A percentile compares a stretch with the other conserved stretches of the same genome.
These are phyloP conservation scores for Drosophila kurseongensis DNA, from an alignment of 1,140 invertebrate genomes.

Conservation along the genomic window DNA sequence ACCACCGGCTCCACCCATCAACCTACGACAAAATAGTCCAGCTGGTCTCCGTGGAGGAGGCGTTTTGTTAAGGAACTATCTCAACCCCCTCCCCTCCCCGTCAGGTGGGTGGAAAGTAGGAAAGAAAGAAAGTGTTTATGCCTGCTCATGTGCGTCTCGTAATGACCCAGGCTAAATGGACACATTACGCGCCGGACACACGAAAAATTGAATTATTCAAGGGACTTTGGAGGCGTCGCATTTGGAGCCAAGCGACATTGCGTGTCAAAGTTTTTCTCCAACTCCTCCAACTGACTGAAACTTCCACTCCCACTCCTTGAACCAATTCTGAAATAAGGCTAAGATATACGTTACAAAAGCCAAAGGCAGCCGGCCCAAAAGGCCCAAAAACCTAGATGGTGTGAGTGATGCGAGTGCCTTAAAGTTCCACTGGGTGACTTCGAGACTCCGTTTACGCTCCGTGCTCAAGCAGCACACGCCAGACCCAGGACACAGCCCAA, in stretches of 20 bases:
- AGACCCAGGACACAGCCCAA: slow-evolving; percentile 43
- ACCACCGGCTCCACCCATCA: slow-evolving; percentile 28
- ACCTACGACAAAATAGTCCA: slow-evolving; percentile 20
- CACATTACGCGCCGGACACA: slow-evolving; percentile 67
- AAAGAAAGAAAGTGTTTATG: slow-evolving; percentile 73
- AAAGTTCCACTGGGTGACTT: slow-evolving; percentile 68
- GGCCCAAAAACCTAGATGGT: slow-evolving; percentile 8
- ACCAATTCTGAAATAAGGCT: background rate
- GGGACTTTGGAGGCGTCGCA: slow-evolving; percentile 61
- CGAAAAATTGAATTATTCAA: slow-evolving; percentile 78
- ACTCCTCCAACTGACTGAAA: background rate
- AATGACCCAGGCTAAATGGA: slow-evolving; percentile 75
- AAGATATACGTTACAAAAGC: slow-evolving; percentile 66
- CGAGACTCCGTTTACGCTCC: slow-evolving; percentile 51
- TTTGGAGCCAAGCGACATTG: slow-evolving; percentile 43
- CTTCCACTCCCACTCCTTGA: slow-evolving; percentile 13
- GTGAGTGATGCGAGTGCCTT: slow-evolving; percentile 45
- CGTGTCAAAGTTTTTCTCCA: slow-evolving; percentile 36
- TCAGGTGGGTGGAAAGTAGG: slow-evolving; percentile 11
- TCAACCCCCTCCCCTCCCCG: background rate
- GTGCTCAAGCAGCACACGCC: slow-evolving; percentile 32
- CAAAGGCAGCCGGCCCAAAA: slow-evolving; percentile 17
- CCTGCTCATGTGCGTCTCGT: slow-evolving; percentile 63
- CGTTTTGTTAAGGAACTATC: slow-evolving; percentile 74
- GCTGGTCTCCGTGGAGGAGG: slow-evolving; percentile 37